A percentile compares a stretch with the other conserved stretches of the same genome.
phyloP scores from a whole-genome alignment of 2,888 invertebrate species.

The Diadegma fenestrale region DNA sequence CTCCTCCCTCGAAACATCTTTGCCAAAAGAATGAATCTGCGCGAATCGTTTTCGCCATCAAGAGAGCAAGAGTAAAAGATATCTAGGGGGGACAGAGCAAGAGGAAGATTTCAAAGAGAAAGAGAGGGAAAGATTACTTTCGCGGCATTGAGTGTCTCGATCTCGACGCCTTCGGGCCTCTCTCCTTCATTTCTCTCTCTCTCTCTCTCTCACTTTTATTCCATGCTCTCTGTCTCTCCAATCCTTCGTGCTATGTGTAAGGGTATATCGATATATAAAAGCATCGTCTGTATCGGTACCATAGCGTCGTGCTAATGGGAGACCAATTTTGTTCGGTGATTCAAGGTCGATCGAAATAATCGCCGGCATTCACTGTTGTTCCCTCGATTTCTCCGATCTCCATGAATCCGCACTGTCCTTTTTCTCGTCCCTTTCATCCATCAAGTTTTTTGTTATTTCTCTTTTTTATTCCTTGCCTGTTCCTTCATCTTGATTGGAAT shows the following conservation, averaged over 20 bases:
- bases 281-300: slow-evolving; percentile 51
- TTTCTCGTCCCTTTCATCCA: slow-evolving; percentile 30
- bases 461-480: slow-evolving; percentile 1
- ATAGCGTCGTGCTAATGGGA: slow-evolving; percentile 73
- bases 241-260: slow-evolving; percentile 13
- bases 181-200: slow-evolving; percentile 33
- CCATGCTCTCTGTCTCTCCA: slow-evolving; percentile 16
- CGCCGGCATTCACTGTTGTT: slow-evolving; percentile 55
- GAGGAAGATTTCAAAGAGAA: slow-evolving; percentile 28
- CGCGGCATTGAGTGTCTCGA: slow-evolving; percentile 60
- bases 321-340: slow-evolving; percentile 73
- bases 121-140: slow-evolving; percentile 53
- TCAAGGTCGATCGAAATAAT: slow-evolving; percentile 73
- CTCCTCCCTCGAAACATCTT: slow-evolving; percentile 34
- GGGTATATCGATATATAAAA: slow-evolving; percentile 17
- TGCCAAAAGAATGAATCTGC: slow-evolving; percentile 63
- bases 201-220: slow-evolving; percentile 38
- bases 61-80: slow-evolving; percentile 46
- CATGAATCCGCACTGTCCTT: slow-evolving; percentile 51
- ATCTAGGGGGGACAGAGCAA: slow-evolving; percentile 43
- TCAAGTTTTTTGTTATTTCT: not conserved
- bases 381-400: slow-evolving; percentile 60
- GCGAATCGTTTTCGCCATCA: slow-evolving; percentile 66
- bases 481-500: slow-evolving; percentile 11
- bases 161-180: slow-evolving; percentile 62